phyloP scores from a whole-genome alignment of 2,113 vertebrate species.

The Romanogobio albipinnatus region DNA sequence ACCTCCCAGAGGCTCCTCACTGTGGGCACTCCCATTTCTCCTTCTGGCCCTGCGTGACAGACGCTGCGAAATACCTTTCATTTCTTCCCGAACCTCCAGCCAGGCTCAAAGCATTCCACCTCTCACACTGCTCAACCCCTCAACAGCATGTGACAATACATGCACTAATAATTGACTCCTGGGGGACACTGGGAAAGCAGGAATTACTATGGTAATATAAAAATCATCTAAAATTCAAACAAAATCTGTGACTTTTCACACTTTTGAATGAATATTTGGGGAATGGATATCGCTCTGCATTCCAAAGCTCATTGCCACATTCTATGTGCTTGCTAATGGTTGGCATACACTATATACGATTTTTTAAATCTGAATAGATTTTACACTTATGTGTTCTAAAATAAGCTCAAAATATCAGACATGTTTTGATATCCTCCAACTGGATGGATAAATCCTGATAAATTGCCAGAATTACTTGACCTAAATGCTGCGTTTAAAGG shows the following conservation, averaged over 20 bases:
- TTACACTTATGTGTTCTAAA: too few species aligned
- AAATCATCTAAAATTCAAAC: neutral
- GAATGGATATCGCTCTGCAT: neutral
- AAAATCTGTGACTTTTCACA: neutral
- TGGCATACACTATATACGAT: too few species aligned
- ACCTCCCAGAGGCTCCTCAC: neutral
- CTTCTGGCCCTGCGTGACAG: slow-evolving; percentile 1
- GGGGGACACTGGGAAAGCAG: neutral
- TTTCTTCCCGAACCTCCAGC: slow-evolving; percentile 17
- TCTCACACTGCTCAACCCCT: neutral
- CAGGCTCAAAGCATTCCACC: slow-evolving; percentile 40
- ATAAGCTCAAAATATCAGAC: too few species aligned
- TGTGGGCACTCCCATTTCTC: neutral
- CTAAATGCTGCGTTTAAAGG: too few species aligned
- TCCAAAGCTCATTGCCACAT: neutral
- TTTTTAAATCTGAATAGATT: too few species aligned
- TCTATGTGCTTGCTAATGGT: neutral
- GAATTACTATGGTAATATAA: neutral
- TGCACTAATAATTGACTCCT: neutral
- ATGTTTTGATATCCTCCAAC: too few species aligned
- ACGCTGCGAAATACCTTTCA: slow-evolving; percentile 21
- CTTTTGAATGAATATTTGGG: neutral
- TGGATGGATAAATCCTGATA: too few species aligned
- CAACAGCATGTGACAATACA: slow-evolving; percentile 35
- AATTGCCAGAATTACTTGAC: too few species aligned